Evolutionary conservation across 2,888 invertebrate genomes (phyloP), one percentile per base, ranked within the genome.

Genomic region (Macrophya alboannulata): DNA sequence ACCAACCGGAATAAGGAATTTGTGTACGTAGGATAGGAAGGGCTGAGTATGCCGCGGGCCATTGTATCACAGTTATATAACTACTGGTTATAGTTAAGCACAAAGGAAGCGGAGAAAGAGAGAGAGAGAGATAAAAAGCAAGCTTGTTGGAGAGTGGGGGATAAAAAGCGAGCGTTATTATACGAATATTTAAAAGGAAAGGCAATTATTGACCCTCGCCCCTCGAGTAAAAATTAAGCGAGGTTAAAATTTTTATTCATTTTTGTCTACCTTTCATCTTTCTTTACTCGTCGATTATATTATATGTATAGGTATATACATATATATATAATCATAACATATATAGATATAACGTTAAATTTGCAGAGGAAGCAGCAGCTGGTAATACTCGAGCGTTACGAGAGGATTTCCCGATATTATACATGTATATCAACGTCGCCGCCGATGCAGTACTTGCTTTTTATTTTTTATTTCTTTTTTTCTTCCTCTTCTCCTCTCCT

Each of bases 231-330:
- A 62, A 62, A 81, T 62, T 59, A 59, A 81, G 8, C 62, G 62
- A 81, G 59, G 81, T 43, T 37, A 4, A 59, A 59, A 43, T 43
- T 40, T 81, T 62, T 40, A 45, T 43, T 74, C 74, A 74, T 74
- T 45, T 43, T 74, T 48, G n/a, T 43, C 43, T 68, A 81, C 62
- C 81, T 81, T 81, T 81, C 81, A 81, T 81, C 59, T 62, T 81
- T 43, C 81, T 62, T 81, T 59, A n/a, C 31, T 79, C 37, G 17
- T 79, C 79, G 59, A 79, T 79, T 55, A 31, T 37, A 55, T 31
- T 31, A 15, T 15, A 31, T 31, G 15, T 37, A 8, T 25, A 55
- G n/a, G 17, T n/a, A 48, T 48, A 48, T 12, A 12, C 10, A 48
- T 5, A 17, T 8, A n/a, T n/a, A n/a, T 76, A 43, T 48, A 48